Evolutionary conservation across 2,888 invertebrate genomes (phyloP).

Genomic region (Sesamia inferens): DNA sequence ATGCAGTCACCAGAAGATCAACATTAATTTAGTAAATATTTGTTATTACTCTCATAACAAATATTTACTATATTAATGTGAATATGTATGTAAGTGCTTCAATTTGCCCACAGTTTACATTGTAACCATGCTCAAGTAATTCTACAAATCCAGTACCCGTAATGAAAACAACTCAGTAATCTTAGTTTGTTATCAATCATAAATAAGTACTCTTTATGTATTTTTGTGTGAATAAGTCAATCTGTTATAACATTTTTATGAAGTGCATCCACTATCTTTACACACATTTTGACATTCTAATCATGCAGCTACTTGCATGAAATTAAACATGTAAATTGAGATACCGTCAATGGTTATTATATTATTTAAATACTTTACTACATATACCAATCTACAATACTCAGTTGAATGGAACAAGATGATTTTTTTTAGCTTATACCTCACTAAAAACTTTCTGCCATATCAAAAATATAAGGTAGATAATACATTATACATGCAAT

Average conservation of each 20-base stretch:
- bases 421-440: neutral
- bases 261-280: neutral
- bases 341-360: neutral
- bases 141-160: neutral
- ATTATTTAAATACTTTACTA: neutral
- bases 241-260: neutral
- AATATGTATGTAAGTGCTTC: neutral
- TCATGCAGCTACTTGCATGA: neutral
- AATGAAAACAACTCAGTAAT: neutral
- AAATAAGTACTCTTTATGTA: neutral
- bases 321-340: neutral
- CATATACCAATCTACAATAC: neutral
- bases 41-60: no score
- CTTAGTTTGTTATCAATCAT: neutral
- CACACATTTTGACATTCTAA: neutral
- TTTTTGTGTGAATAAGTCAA: neutral
- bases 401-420: neutral
- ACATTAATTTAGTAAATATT: no score
- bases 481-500: constrained; percentile 7
- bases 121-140: neutral
- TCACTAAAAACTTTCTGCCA: neutral
- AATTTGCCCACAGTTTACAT: neutral
- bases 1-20: constrained; percentile 1
- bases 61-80: neutral
- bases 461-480: neutral